Base-by-base conservation (phyloP, 2,113 vertebrate genomes). In the Sphaerodactylus townsendi region DNA sequence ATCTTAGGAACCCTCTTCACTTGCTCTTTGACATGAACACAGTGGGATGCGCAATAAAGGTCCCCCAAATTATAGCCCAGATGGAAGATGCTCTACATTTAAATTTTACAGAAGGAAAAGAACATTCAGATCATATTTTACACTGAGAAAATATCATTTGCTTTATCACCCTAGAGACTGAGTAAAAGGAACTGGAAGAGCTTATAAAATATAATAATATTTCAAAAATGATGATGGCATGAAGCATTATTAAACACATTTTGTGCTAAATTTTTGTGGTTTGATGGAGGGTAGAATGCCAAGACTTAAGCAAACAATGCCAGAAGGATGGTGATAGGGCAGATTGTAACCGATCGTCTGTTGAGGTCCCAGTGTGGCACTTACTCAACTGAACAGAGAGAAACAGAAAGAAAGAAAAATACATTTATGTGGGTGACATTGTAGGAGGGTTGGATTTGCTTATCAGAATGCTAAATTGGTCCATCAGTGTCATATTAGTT, bases 71-170 rank as follows among this genome's bases (percentile, higher is more conserved):
- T 96, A 95, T 89, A 85, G 90, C 86, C 91, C 92, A 92, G 82
- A 90, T 62, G 4, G 93, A 94, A 70, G 85, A 89, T 86, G 93
- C 95, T 96, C 96, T 56, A 56, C 21, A 96, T 96, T 96, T 96
- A 95, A 96, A 96, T 95, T 95, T 94, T 91, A 8, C 87, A 94
- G 93, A 93, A 11, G 28, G 94, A 95, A 95, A 96, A 23, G 21
- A 5, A 23, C 91, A 92, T 95, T 95, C 89, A 0, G 87, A 93
- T 93, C 21, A 23, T 95, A 94, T 95, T 96, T 94, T 96, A 96
- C 92, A 93, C 92, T 83, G 87, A 95, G 91, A 93, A 95, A 96
- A 95, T 95, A 92, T 96, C 93, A 95, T 96, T 96, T 96, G 89
- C 92, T 92, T 91, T 90, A 92, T 92, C 94, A 87, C 88, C 96